A percentile compares a stretch with the other conserved stretches of the same genome.
These are phyloP conservation scores for Listronotus oregonensis DNA, from an alignment of 1,140 invertebrate species.

Conservation along the genomic window DNA sequence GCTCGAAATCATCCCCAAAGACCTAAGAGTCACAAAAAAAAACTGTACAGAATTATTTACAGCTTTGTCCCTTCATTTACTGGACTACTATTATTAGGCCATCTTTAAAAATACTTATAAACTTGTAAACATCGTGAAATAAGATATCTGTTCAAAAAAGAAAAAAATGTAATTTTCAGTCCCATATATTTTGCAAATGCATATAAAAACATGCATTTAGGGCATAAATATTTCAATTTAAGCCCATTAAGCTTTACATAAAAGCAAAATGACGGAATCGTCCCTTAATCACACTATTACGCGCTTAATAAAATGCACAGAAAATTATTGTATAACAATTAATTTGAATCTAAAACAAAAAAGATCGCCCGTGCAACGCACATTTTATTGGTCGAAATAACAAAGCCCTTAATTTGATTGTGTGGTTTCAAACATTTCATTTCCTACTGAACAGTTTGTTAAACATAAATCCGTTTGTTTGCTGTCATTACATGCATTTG, in stretches of 20 bases:
- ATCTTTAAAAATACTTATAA: too few relatives aligned
- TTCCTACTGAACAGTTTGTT: constrained; percentile 38
- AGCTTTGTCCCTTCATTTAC: too few relatives aligned
- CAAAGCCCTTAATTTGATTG: constrained; percentile 39
- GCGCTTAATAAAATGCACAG: neutral
- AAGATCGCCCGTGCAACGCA: constrained; percentile 17
- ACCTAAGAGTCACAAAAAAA: too few relatives aligned
- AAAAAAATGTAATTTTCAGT: too few relatives aligned
- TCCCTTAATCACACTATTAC: neutral
- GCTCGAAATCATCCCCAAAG: too few relatives aligned
- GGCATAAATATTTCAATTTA: too few relatives aligned
- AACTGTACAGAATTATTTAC: too few relatives aligned
- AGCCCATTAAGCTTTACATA: neutral
- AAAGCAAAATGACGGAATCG: neutral
- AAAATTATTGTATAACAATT: constrained; percentile 18
- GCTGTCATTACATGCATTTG: constrained; percentile 28
- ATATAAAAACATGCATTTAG: too few relatives aligned
- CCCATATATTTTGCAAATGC: too few relatives aligned
- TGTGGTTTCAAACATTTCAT: constrained; percentile 38
- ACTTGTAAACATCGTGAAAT: too few relatives aligned
- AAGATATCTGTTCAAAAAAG: too few relatives aligned
- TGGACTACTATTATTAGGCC: too few relatives aligned
- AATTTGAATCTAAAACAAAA: constrained; percentile 12
- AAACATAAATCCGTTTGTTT: constrained; percentile 36
- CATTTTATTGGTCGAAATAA: constrained; percentile 33